Evolutionary conservation across 1,140 invertebrate genomes (phyloP).

Genomic region (Drosophila simulans): DNA sequence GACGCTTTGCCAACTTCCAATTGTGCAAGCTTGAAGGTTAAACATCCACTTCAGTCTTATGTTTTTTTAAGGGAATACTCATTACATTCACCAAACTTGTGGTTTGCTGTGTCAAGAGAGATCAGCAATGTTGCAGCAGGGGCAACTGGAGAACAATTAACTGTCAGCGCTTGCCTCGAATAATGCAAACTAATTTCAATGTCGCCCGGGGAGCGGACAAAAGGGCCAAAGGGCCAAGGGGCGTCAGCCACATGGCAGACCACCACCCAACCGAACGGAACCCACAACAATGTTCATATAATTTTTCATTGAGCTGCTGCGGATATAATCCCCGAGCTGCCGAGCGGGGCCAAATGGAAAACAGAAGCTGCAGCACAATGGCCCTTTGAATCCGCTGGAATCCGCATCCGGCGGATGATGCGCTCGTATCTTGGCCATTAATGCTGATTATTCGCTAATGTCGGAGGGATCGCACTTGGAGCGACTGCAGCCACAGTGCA

Average conservation of each 20-base stretch:
- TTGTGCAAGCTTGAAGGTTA: too few relatives aligned
- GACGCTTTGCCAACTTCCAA: neutral
- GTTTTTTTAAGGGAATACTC: too few relatives aligned
- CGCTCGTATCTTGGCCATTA: conserved; percentile 64
- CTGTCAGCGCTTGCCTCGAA: conserved; percentile 29
- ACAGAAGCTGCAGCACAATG: conserved; percentile 42
- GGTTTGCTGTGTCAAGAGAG: neutral
- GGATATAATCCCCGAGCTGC: conserved; percentile 67
- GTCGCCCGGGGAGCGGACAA: conserved; percentile 32
- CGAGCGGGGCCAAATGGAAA: conserved; percentile 25
- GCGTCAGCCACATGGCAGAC: conserved; percentile 14
- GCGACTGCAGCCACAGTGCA: conserved; percentile 60
- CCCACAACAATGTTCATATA: conserved; percentile 58
- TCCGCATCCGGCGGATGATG: conserved; percentile 25
- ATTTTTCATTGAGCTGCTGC: conserved; percentile 80
- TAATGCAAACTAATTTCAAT: conserved; percentile 61
- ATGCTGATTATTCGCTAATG: conserved; percentile 81
- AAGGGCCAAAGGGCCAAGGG: conserved; percentile 15
- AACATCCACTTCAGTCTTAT: too few relatives aligned
- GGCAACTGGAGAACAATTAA: conserved; percentile 36
- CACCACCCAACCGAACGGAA: neutral
- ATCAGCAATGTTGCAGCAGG: conserved; percentile 4
- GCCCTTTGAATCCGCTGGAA: conserved; percentile 26
- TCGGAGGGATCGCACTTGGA: conserved; percentile 31
- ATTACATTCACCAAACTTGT: too few relatives aligned